Conservation (phyloP, 2,888 invertebrate species). For the Ochropleura plecta region DNA sequence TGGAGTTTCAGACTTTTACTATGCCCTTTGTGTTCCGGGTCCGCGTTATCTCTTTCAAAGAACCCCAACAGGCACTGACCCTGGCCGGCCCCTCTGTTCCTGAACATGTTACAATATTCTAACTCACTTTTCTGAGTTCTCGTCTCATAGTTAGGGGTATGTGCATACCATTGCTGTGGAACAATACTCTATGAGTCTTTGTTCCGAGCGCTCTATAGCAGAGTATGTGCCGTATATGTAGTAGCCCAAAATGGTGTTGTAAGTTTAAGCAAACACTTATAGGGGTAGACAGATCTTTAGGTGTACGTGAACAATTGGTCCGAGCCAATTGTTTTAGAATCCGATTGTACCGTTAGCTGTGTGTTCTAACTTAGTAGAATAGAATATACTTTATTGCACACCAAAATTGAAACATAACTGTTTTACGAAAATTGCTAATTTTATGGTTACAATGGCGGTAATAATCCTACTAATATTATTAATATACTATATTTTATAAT, state of each 20-base stretch:
- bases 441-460: no score
- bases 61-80: no score
- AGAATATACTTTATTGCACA: no score
- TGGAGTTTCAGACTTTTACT: no score
- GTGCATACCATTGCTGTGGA: constrained; percentile 55
- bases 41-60: no score
- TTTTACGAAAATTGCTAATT: no score
- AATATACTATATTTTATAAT: no score
- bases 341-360: not conserved
- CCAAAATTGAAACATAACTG: no score
- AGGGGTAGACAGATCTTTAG: constrained; percentile 16
- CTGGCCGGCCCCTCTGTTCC: no score
- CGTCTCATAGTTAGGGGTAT: constrained; percentile 26
- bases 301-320: constrained; percentile 24
- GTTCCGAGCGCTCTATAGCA: constrained; percentile 55
- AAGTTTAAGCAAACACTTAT: constrained; percentile 31
- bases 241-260: constrained; percentile 53
- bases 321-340: constrained; percentile 14
- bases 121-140: constrained; percentile 18
- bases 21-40: no score
- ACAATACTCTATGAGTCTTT: constrained; percentile 67
- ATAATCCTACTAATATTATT: no score
- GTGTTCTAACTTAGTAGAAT: not conserved
- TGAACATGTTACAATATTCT: no score
- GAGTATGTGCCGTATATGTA: constrained; percentile 42